A percentile compares a stretch with the other conserved stretches of the same genome.
These are phyloP conservation scores for Himalopsyche anomala DNA, from an alignment of 2,888 invertebrate species.

Conservation along the genomic window DNA sequence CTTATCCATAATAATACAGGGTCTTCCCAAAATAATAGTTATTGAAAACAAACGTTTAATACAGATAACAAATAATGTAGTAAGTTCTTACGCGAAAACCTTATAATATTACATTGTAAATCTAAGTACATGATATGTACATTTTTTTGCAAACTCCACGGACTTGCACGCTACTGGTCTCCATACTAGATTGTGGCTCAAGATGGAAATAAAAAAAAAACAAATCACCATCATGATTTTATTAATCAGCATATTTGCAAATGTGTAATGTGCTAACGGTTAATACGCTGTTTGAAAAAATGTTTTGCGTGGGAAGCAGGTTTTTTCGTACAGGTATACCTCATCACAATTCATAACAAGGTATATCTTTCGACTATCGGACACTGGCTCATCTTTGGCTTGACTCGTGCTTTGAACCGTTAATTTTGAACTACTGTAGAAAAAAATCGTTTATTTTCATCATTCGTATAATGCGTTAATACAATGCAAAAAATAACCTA, in stretches of 20 bases:
- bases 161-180: neutral
- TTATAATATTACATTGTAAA: too few relatives aligned
- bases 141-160: too few relatives aligned
- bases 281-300: neutral
- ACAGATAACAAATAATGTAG: too few relatives aligned
- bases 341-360: constrained; percentile 27
- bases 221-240: constrained; percentile 30
- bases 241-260: constrained; percentile 42
- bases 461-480: constrained; percentile 18
- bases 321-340: constrained; percentile 12
- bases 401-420: constrained; percentile 4
- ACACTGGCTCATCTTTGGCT: neutral
- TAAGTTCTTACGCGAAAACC: too few relatives aligned
- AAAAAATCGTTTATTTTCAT: constrained; percentile 23
- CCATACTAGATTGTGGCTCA: neutral
- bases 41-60: too few relatives aligned
- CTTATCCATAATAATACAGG: too few relatives aligned
- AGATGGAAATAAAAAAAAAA: constrained; percentile 4
- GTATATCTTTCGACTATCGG: neutral
- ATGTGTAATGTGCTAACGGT: constrained; percentile 27
- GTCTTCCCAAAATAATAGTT: too few relatives aligned
- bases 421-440: neutral
- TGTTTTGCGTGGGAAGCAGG: constrained; percentile 5
- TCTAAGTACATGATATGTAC: too few relatives aligned
- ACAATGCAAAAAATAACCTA: constrained; percentile 3